phyloP scores from a whole-genome alignment of 2,888 invertebrate genomes.

The Campoplex nolae region DNA sequence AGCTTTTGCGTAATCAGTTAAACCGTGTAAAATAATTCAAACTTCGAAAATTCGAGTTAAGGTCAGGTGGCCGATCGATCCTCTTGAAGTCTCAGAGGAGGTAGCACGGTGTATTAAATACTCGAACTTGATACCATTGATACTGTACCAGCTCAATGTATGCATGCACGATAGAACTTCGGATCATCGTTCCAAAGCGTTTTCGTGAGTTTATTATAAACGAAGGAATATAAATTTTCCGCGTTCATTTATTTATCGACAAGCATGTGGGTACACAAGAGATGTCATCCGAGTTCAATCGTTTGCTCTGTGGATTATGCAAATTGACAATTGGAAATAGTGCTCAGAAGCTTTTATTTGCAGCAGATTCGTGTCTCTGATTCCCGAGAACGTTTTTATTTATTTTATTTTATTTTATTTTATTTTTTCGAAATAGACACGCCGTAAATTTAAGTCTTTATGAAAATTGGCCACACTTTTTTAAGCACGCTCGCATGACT shows the following conservation, averaged over 20 bases:
- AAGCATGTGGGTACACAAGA: background rate
- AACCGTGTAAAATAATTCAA: no score
- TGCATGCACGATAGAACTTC: no score
- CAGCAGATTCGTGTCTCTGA: background rate
- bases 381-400: background rate
- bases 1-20: no score
- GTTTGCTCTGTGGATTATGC: background rate
- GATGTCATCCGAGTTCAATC: background rate
- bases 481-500: background rate
- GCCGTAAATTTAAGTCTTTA: background rate
- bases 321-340: background rate
- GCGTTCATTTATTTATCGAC: background rate
- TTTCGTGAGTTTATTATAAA: background rate
- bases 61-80: no score
- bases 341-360: background rate
- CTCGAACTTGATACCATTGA: background rate
- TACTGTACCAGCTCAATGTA: background rate
- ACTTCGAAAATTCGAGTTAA: no score
- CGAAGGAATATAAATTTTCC: background rate
- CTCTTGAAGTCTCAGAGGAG: background rate
- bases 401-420: no score
- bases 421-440: background rate
- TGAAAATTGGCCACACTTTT: background rate
- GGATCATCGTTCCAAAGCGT: no score
- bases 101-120: background rate